Evolutionary conservation across 2,888 invertebrate species (phyloP).

Genomic region (Osmoderma eremita): DNA sequence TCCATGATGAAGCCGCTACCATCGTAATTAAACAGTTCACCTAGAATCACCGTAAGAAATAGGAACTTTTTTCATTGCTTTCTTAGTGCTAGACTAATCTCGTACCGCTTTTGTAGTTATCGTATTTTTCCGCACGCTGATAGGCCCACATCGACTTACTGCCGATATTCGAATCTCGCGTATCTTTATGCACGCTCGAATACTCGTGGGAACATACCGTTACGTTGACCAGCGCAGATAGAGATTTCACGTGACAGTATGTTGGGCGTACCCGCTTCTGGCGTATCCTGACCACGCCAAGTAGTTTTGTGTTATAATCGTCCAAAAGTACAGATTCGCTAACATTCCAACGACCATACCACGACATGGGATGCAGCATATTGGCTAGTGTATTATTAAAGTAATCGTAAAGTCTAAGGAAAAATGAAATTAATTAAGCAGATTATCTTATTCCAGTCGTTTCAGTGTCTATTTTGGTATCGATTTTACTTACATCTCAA

Average conservation of each 20-base stretch:
- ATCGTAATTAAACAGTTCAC: conserved; percentile 38
- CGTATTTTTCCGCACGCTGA: not conserved
- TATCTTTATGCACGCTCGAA: not conserved
- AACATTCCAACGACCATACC: conserved; percentile 46
- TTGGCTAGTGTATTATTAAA: conserved; percentile 42
- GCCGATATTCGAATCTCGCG: not conserved
- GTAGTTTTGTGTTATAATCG: conserved; percentile 47
- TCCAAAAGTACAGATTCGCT: conserved; percentile 45
- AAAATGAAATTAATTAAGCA: not conserved
- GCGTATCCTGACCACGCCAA: conserved; percentile 48
- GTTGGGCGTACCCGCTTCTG: conserved; percentile 43
- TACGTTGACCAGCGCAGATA: conserved; percentile 20
- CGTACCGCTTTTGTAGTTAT: not conserved
- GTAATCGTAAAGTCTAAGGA: conserved; percentile 44
- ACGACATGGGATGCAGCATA: conserved; percentile 41
- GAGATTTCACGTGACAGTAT: conserved; percentile 38
- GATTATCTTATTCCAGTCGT: not conserved
- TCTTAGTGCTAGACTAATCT: not conserved
- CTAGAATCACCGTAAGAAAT: not conserved
- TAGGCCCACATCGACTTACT: conserved; percentile 32
- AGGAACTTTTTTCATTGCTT: too few species aligned
- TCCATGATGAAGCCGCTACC: conserved; percentile 46
- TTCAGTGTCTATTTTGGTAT: not conserved
- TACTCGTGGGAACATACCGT: conserved; percentile 45
- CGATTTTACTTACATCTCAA: conserved; percentile 8